A percentile compares a stretch with the other conserved stretches of the same genome.
Conservation (phyloP, 2,888 invertebrate species). For the Sminthurides aquaticus region DNA sequence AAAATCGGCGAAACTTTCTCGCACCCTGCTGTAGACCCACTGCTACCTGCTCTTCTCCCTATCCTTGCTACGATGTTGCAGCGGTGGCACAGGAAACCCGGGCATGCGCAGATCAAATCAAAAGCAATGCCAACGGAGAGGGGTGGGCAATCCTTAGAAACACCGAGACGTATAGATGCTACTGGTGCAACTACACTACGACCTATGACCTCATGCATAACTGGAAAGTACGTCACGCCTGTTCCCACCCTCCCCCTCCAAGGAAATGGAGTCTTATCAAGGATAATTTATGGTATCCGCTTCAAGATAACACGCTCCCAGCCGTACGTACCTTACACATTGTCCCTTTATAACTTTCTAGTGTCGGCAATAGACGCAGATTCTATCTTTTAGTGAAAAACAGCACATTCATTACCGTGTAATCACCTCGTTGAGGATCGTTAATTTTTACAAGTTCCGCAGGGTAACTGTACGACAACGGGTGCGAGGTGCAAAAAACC, state of each 20-base stretch:
- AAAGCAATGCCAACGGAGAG: constrained; percentile 26
- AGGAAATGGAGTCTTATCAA: constrained; percentile 32
- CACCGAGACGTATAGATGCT: constrained; percentile 32
- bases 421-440: too few relatives aligned
- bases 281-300: constrained; percentile 28
- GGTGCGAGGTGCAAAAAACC: constrained; percentile 33
- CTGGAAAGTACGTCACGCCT: constrained; percentile 36
- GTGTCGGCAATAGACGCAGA: too few relatives aligned
- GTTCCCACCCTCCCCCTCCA: constrained; percentile 26
- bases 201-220: constrained; percentile 40
- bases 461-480: constrained; percentile 37
- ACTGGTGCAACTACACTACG: constrained; percentile 37
- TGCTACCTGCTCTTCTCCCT: constrained; percentile 27
- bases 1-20: constrained; percentile 29
- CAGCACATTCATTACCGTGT: too few relatives aligned
- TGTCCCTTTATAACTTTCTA: background rate
- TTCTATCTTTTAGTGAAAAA: too few relatives aligned
- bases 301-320: constrained; percentile 31
- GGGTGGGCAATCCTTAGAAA: constrained; percentile 31
- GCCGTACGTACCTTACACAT: constrained; percentile 22
- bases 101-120: constrained; percentile 20
- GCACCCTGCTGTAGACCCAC: constrained; percentile 35
- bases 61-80: constrained; percentile 18
- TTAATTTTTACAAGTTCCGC: background rate
- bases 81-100: background rate